A percentile compares a stretch with the other conserved stretches of the same genome.
Conservation (phyloP, 2,888 invertebrate genomes). For the Temnothorax rugatulus region DNA sequence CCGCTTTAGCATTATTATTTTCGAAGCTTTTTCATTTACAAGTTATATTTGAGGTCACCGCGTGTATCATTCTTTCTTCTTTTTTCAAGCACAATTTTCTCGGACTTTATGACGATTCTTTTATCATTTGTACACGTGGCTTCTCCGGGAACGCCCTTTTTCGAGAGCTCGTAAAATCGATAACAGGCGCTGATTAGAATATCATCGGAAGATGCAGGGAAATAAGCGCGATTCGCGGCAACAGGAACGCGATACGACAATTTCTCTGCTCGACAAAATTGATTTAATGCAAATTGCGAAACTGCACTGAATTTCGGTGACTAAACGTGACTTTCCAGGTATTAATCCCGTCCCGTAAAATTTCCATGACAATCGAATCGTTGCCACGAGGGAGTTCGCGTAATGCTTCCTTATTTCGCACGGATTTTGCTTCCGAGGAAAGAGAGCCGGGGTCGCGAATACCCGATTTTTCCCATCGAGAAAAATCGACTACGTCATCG, state of each 20-base stretch:
- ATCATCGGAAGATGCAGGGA: not conserved
- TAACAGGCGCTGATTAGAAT: not conserved
- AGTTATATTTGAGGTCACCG: not conserved
- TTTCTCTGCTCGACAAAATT: conserved; percentile 70
- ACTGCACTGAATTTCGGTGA: conserved; percentile 70
- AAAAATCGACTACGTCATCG: conserved; percentile 24
- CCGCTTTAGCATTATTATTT: conserved; percentile 36
- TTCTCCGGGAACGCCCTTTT: not conserved
- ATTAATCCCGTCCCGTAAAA: conserved; percentile 55
- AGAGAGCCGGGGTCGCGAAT: conserved; percentile 9
- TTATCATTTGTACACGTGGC: not conserved
- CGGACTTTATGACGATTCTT: conserved; percentile 11
- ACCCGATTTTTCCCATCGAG: conserved; percentile 19
- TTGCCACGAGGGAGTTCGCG: conserved; percentile 16
- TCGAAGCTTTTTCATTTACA: conserved; percentile 6
- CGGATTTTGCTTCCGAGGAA: not conserved
- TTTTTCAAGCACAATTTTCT: not conserved
- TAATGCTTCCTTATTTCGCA: conserved; percentile 50
- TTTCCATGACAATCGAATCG: conserved; percentile 67
- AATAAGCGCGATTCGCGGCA: conserved; percentile 30
- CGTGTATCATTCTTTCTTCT: not conserved
- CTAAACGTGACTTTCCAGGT: conserved; percentile 55
- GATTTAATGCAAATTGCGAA: conserved; percentile 75
- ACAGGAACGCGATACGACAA: conserved; percentile 26
- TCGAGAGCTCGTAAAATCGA: conserved; percentile 12